Conservation (phyloP, 2,113 vertebrate species). For the Cyanoliseus patagonus region DNA sequence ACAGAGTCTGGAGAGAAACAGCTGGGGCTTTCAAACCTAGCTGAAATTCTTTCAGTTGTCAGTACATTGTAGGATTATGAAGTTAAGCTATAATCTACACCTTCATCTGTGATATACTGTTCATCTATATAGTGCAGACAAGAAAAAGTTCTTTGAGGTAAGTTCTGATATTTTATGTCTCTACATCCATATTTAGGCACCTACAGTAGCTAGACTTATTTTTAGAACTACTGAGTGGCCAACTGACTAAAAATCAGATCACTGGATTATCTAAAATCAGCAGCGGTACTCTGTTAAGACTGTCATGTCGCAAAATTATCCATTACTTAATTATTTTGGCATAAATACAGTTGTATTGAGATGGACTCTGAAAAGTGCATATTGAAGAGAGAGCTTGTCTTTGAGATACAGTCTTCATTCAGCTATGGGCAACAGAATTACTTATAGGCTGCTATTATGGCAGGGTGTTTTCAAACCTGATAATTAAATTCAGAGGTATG, state of each 20-base stretch:
- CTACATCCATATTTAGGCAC: neutral
- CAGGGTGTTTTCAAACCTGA: neutral
- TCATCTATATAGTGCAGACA: neutral
- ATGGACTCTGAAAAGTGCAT: neutral
- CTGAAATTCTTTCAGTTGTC: neutral
- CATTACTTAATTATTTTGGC: neutral
- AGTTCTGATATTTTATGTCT: neutral
- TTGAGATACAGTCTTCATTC: neutral
- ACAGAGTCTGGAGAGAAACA: neutral
- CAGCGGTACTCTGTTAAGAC: neutral
- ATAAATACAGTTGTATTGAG: neutral
- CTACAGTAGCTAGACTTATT: neutral
- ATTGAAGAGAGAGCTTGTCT: neutral
- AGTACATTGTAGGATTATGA: neutral
- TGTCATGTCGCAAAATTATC: neutral
- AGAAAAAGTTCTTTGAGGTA: neutral
- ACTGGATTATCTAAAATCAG: neutral
- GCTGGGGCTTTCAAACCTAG: neutral
- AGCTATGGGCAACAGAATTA: neutral
- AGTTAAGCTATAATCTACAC: neutral
- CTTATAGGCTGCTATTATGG: neutral
- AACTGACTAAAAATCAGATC: neutral
- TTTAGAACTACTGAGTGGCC: neutral
- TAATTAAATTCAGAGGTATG: slow-evolving; percentile 41
- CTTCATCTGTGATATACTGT: neutral